Evolutionary conservation across 2,888 invertebrate genomes (phyloP), one percentile per base, ranked within the genome.

Genomic region (Alsophila aescularia): DNA sequence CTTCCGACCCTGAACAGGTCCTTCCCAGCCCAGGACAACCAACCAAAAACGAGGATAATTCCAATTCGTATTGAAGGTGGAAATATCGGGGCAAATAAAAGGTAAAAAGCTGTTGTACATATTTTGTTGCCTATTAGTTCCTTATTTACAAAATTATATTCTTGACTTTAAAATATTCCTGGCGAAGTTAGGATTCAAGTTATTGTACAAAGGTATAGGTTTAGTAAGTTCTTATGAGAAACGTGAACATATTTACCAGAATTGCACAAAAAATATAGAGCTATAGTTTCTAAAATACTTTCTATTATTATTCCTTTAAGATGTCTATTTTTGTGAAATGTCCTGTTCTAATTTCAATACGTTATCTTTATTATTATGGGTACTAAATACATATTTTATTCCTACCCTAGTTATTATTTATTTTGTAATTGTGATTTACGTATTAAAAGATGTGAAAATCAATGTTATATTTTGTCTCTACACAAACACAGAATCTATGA

Each of bases 61-160:
- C 94, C 94, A 12, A 93, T 94, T 66, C 91, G 93, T 62, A 89
- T 94, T 66, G 94, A 94, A 80, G 85, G 85, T 55, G 80, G 80
- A 57, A 83, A 78, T 60, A 75, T 83, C 60, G 88, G 87, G 58
- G 74, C 84, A 61, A 88, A 87, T 58, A 85, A 83, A 70, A 90
- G 90, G 91, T 91, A 77, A 72, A 57, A 36, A 7, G 2, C 16
- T 16, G 3, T 18, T 29, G 2, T 8, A 8, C 27, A 27, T 8
- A 27, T 27, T 27, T 1, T 29, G 6, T 21, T 21, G n/a, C 29
- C 8, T 29, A 1, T n/a, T 24, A 10, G 10, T 9, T 9, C 10
- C 1, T 29, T 2, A 29, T n/a, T 29, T 8, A 3, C 9, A 29
- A 29, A n/a, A 24, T 7, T 7, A 24, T 5, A n/a, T n/a, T n/a